Base-by-base conservation (phyloP, 2,888 invertebrate species). In the Amiota communis region DNA sequence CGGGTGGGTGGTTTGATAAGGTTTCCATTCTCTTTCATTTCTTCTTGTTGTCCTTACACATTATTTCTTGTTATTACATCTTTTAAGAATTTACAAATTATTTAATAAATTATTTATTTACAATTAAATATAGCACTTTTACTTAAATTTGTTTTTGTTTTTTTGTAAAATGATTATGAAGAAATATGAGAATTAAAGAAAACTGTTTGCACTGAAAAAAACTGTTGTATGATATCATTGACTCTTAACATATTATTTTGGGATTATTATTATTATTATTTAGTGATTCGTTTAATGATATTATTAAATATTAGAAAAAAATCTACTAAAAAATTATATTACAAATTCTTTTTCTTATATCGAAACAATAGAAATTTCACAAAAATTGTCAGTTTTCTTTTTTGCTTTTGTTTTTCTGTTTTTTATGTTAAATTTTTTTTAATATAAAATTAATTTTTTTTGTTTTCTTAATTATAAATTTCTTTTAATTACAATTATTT, bases 1-100 rank as follows among this genome's bases (percentile, higher is more conserved):
- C 72, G 76, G 77, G 77, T 78, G 78, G 77, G 78, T 71, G 65
- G 65, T 75, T 74, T 68, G 72, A 75, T 77, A 68, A 74, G 73
- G 74, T 77, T 71, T 72, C 71, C 59, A 13, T 57, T 11, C 23
- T 23, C 23, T 23, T 23, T 3, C 23, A 23, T 23, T 23, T 23
- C 23, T 23, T 23, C 23, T 65, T 51, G 71, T 65, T 47, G 72
- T n/a, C 70, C 71, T 47, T 76, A 71, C 71, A 70, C 23, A 17
- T 61, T 36, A 36, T 36, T 36, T 36, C 6, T 36, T 36, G 36
- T 36, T 36, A 6, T 36, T 36, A 36, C 1, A 6, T 36, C 36
- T 36, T 6, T 36, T 36, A 36, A 36, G 6, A 36, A 36, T 36
- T 2, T 36, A 36, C 49, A 20, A 70, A 48, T 67, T 47, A 48